Conservation (phyloP, 2,797 vertebrate genomes). For the Lepidocolaptes lacrymiger region DNA sequence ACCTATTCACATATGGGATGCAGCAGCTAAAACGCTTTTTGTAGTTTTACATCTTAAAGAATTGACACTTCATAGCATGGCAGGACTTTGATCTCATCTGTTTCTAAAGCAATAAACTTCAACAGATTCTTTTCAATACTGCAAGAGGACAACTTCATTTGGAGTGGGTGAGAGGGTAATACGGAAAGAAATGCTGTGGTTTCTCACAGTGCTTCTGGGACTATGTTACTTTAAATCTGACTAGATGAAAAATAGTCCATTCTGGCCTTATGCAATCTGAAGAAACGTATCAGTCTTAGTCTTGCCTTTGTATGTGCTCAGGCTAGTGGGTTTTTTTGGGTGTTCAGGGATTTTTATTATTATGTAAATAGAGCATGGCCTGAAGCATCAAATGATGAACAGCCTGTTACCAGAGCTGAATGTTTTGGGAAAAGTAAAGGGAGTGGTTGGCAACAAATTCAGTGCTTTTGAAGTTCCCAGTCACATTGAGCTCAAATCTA, state of each 20-base stretch:
- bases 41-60: accelerated
- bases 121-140: accelerated
- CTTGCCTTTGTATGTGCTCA: not conserved
- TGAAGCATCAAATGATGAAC: not conserved
- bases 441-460: not conserved
- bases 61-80: not conserved
- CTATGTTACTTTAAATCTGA: not conserved
- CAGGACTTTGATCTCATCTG: not conserved
- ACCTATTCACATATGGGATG: accelerated
- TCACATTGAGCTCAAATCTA: not conserved
- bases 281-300: not conserved
- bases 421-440: not conserved
- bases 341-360: not conserved
- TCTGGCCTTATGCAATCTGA: not conserved
- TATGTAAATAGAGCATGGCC: not conserved
- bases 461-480: not conserved
- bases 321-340: not conserved
- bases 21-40: not conserved
- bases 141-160: not conserved
- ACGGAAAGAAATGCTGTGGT: accelerated
- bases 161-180: not conserved
- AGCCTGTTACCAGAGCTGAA: accelerated
- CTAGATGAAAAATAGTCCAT: not conserved
- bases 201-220: not conserved
- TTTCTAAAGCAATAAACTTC: not conserved